These are phyloP conservation scores for Mactra quadrangularis DNA, from an alignment of 1,140 invertebrate species.

Conservation along the genomic window DNA sequence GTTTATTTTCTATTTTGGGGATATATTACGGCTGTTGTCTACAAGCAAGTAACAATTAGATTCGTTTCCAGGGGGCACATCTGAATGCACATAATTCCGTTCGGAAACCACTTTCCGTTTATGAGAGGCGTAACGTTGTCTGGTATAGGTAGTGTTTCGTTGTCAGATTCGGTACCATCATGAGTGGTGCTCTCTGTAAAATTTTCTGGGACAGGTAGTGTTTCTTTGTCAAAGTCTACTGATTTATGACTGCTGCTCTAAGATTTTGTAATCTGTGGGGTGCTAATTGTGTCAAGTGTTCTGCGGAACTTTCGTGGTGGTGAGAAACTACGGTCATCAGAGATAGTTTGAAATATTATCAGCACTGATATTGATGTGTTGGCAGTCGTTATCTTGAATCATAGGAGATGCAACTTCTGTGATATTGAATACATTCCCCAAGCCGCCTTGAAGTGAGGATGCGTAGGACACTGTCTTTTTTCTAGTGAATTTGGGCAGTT, in stretches of 20 bases:
- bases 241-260: background rate
- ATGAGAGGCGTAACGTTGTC: background rate
- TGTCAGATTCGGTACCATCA: background rate
- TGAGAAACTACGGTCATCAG: background rate
- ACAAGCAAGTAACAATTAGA: slow-evolving; percentile 28
- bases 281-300: background rate
- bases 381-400: background rate
- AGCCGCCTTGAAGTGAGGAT: background rate
- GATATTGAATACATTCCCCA: background rate
- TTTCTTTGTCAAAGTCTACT: background rate
- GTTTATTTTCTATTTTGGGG: background rate
- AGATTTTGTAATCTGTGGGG: background rate
- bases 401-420: too few species aligned
- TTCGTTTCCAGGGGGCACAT: slow-evolving; percentile 29
- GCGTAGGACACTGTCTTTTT: background rate
- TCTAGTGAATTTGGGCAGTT: too few species aligned
- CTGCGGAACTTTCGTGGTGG: background rate
- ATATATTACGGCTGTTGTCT: slow-evolving; percentile 1
- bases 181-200: background rate
- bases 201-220: background rate
- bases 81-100: background rate
- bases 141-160: background rate
- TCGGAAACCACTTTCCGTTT: background rate
- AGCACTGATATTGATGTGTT: background rate
- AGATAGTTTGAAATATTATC: background rate